Conservation (phyloP, 2,888 invertebrate genomes). For the Seladonia tumulorum region DNA sequence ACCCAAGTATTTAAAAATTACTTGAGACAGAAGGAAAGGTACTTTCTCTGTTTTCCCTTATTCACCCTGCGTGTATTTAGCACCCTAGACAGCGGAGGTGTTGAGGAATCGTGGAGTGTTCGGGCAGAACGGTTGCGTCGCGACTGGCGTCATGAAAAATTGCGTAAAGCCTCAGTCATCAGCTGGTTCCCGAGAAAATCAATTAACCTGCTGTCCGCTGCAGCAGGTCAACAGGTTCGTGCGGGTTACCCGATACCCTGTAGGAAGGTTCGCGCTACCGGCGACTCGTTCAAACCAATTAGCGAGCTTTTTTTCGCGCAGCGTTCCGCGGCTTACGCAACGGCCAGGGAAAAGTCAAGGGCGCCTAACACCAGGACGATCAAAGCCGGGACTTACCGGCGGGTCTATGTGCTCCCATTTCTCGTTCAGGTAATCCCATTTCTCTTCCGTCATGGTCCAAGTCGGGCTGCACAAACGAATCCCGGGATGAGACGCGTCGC, state of each 20-base stretch:
- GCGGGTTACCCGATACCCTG: constrained; percentile 5
- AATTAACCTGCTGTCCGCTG: constrained; percentile 7
- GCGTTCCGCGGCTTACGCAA: constrained; percentile 52
- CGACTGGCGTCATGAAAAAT: background rate
- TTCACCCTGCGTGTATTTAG: background rate
- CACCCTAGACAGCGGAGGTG: background rate
- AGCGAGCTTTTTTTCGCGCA: constrained; percentile 22
- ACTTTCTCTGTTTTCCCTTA: too few relatives aligned
- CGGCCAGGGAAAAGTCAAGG: constrained; percentile 51
- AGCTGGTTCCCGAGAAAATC: background rate
- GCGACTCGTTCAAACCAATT: constrained; percentile 9
- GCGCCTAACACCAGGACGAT: constrained; percentile 18
- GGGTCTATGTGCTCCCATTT: constrained; percentile 81
- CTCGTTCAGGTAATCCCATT: constrained; percentile 79
- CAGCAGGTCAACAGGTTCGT: constrained; percentile 2
- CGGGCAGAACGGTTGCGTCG: background rate
- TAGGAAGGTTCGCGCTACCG: constrained; percentile 23
- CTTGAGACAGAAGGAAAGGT: too few relatives aligned
- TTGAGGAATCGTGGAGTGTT: background rate
- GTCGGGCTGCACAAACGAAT: background rate
- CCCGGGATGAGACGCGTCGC: constrained; percentile 16
- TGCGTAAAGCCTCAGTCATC: background rate
- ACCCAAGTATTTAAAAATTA: too few relatives aligned
- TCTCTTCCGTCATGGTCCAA: constrained; percentile 75
- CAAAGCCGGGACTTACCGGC: constrained; percentile 73